These are phyloP conservation scores for Sebastes matsubarae DNA, from an alignment of 2,797 vertebrate species.

Conservation along the genomic window DNA sequence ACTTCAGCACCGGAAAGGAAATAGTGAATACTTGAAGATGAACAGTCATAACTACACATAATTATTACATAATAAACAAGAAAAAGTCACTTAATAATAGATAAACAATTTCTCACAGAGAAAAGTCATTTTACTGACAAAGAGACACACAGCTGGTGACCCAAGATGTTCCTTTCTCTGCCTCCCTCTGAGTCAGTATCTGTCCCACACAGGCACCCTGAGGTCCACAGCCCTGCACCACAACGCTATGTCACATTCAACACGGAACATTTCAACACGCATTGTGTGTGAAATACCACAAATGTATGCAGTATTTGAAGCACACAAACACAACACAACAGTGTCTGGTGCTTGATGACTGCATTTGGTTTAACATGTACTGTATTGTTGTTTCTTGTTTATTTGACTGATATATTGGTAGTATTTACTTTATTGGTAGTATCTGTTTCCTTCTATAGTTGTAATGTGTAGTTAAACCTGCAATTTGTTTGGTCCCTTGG, in stretches of 20 bases:
- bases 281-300: slow-evolving; percentile 5
- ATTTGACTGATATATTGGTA: not conserved
- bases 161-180: not conserved
- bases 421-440: not conserved
- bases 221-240: not conserved
- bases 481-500: not conserved
- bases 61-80: not conserved
- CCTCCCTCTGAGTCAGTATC: not conserved
- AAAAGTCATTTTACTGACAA: not conserved
- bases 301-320: not conserved
- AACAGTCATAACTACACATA: not conserved
- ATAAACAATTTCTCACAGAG: not conserved
- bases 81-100: not conserved
- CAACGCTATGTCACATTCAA: not conserved
- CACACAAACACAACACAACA: not conserved
- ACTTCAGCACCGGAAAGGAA: not conserved
- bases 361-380: not conserved
- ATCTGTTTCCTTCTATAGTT: not conserved
- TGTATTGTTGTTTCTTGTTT: not conserved
- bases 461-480: not conserved
- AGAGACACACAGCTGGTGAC: slow-evolving; percentile 37
- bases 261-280: not conserved
- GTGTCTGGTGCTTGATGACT: not conserved
- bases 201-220: slow-evolving; percentile 10
- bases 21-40: not conserved